A percentile compares a stretch with the other conserved stretches of the same genome.
Conservation (phyloP, 1,140 invertebrate genomes). For the Andrena cerasifolii region DNA sequence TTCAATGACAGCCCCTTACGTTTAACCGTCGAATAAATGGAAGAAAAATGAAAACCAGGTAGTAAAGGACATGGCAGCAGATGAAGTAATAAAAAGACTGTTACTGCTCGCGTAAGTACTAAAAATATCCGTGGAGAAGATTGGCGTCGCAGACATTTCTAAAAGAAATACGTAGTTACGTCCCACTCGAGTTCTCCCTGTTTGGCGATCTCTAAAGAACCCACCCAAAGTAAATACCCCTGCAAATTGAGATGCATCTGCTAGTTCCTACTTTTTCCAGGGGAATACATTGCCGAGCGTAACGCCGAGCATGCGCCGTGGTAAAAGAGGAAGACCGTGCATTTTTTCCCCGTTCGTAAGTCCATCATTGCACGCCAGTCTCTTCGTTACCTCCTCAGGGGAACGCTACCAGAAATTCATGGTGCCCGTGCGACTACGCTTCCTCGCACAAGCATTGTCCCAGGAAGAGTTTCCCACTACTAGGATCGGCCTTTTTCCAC, state of each 20-base stretch:
- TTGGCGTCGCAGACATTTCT: background rate
- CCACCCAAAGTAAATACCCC: background rate
- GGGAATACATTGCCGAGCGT: background rate
- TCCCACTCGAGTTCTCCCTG: background rate
- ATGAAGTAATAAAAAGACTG: background rate
- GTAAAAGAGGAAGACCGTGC: background rate
- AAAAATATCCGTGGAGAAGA: background rate
- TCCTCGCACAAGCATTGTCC: background rate
- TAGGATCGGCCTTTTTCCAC: no score
- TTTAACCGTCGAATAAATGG: no score
- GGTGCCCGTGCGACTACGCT: background rate
- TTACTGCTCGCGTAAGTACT: no score
- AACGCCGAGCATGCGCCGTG: background rate
- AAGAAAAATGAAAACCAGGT: no score
- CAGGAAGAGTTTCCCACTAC: no score
- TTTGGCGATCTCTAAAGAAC: background rate
- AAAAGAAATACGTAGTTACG: background rate
- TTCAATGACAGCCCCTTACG: no score
- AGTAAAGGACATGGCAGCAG: no score
- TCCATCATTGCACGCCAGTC: background rate
- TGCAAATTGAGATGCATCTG: slow-evolving; percentile 11
- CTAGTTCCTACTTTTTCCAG: background rate
- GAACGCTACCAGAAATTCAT: background rate
- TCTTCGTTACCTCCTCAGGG: background rate
- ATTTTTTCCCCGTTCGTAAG: background rate